phyloP scores from a whole-genome alignment of 1,140 invertebrate species.

The Brachystomella parvula region DNA sequence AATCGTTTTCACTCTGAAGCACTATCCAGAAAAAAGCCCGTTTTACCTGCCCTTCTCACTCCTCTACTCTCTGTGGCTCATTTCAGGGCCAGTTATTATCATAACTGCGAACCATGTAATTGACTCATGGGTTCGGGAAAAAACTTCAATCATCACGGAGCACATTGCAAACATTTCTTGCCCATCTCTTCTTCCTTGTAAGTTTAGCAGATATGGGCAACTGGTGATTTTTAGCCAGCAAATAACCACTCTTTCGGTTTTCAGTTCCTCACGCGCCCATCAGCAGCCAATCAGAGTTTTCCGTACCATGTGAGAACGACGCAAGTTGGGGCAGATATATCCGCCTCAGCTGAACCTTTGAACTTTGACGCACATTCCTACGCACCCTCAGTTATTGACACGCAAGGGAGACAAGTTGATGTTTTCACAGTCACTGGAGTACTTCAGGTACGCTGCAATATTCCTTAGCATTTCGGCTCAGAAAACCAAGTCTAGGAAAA shows the following conservation, averaged over 20 bases:
- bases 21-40: constrained; percentile 65
- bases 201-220: constrained; percentile 28
- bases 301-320: constrained; percentile 77
- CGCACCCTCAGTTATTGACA: constrained; percentile 45
- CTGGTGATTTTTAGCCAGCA: neutral
- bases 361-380: constrained; percentile 58
- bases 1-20: constrained; percentile 69
- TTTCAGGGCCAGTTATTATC: constrained; percentile 56
- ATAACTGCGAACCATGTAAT: constrained; percentile 72
- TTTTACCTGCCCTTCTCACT: constrained; percentile 68
- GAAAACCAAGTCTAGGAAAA: neutral
- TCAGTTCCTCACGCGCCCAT: constrained; percentile 67
- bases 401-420: constrained; percentile 28
- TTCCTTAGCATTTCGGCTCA: neutral
- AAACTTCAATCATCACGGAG: constrained; percentile 70
- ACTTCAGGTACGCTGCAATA: constrained; percentile 24
- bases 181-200: constrained; percentile 72
- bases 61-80: constrained; percentile 69
- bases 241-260: neutral
- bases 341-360: constrained; percentile 44
- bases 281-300: constrained; percentile 73
- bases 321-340: constrained; percentile 62
- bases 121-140: constrained; percentile 84
- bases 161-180: constrained; percentile 64
- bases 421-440: constrained; percentile 38